These are phyloP conservation scores for Neosilurus hyrtlii DNA, from an alignment of 2,797 vertebrate genomes.

Conservation along the genomic window DNA sequence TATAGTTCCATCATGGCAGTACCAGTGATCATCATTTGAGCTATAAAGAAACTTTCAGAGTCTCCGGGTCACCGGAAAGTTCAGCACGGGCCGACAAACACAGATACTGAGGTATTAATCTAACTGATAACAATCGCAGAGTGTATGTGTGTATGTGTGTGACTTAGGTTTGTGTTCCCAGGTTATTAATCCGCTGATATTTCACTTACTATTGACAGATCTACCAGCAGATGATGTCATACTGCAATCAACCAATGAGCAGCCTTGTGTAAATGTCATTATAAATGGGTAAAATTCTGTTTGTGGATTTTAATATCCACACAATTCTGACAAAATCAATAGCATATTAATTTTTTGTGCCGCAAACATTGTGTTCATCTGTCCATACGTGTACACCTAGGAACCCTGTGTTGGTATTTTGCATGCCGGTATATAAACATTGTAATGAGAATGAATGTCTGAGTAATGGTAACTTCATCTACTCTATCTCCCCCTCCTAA, in stretches of 20 bases:
- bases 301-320: no score
- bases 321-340: no score
- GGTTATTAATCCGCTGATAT: neutral
- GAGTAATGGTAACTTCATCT: no score
- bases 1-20: constrained; percentile 1
- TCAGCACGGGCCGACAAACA: constrained; percentile 12
- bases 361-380: no score
- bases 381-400: no score
- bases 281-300: no score
- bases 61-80: constrained; percentile 26
- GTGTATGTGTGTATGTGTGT: neutral
- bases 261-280: neutral
- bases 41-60: constrained; percentile 30
- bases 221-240: neutral
- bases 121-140: neutral
- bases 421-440: no score
- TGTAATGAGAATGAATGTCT: no score
- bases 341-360: no score
- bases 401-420: no score
- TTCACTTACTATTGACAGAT: neutral
- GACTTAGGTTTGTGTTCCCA: neutral
- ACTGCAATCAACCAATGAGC: neutral
- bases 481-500: no score
- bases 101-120: constrained; percentile 14
- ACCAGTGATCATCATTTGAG: constrained; percentile 17